Evolutionary conservation across 2,888 invertebrate species (phyloP), one percentile per base, ranked within the genome.

Genomic region (Hyles lineata): DNA sequence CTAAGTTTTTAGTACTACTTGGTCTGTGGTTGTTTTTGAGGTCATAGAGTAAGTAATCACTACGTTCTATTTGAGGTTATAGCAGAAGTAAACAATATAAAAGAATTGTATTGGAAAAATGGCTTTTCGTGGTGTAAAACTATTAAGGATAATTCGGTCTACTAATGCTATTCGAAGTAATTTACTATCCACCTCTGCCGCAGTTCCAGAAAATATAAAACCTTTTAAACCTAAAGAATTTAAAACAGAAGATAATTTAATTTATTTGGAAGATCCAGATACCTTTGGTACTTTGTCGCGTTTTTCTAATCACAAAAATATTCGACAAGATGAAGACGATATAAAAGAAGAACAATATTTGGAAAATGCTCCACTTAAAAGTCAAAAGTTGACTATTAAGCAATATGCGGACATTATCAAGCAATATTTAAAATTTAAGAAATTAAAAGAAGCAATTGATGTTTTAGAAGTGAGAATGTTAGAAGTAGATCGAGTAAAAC

Each of bases 391-490:
- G 21, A 92, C 95, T 5, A 95, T 93, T 0, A 96, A 95, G 80
- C 95, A 97, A 80, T 98, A 98, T 90, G 96, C 96, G 0, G 95
- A 96, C 78, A 87, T 97, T 75, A 97, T 98, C 6, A 97, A 97
- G 85, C 92, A 95, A 25, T 95, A 96, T 80, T 84, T 98, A 8
- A 85, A 89, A 35, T 95, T 96, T 72, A 96, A 96, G 58, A 95
- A 97, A 85, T 89, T 98, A 6, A 96, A 96, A 82, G 97, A 97
- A 88, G 98, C 98, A 0, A 95, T 98, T 25, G 96, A 96, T 78
- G 95, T 98, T 2, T 87, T 98, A 70, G 97, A 98, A 85, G 92
- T 96, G n/a, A 95, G 95, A 86, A 97, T 98, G 96, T 85, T 97
- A 9, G 95, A 97, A 87, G 95, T 96, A 81, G 98, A 98, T 86